Evolutionary conservation across 2,888 invertebrate genomes (phyloP), one percentile per base, ranked within the genome.

Genomic region (Mythimna ferrago): DNA sequence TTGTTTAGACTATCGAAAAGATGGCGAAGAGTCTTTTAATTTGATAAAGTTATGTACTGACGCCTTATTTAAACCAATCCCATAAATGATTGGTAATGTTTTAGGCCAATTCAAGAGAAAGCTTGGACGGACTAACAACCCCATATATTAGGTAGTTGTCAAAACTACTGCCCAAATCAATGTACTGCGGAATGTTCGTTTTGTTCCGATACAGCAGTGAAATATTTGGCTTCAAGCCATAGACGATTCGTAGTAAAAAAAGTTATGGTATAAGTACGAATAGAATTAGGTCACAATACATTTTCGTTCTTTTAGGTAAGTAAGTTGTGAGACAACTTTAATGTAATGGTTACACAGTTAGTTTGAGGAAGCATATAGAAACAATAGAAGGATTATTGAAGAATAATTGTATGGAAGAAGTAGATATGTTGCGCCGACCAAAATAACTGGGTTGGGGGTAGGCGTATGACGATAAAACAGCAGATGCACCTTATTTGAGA

Each of bases 201-300:
- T 73, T 51, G 61, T 75, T 66, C 35, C 44, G 57, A 69, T 57
- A 65, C 38, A 65, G 38, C 48, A 51, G 32, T 65, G 54, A 11
- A 62, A 58, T 58, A 48, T 6, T 78, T 80, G 81, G 78, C 66
- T 16, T 35, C 1, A 11, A 14, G 78, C 76, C 76, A 75, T 81
- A 58, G 26, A 32, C 41, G 19, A 71, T 26, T 38, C 63, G 3
- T 14, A 61, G 14, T 51, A 56, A 9, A 32, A 32, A 57, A 32
- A 7, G 16, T 7, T 57, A 32, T 57, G 26, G 16, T 7, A 16
- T 57, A 32, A 57, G 19, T 32, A 7, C 19, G 32, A n/a, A n/a
- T n/a, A 4, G 54, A 10, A 54, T 54, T 54, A n/a, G n/a, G 10
- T 2, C 54, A 54, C 21, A n/a, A 54, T 54, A 54, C 6, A 11